Base-by-base conservation (phyloP, 2,797 vertebrate genomes). In the Ficedula albicollis region DNA sequence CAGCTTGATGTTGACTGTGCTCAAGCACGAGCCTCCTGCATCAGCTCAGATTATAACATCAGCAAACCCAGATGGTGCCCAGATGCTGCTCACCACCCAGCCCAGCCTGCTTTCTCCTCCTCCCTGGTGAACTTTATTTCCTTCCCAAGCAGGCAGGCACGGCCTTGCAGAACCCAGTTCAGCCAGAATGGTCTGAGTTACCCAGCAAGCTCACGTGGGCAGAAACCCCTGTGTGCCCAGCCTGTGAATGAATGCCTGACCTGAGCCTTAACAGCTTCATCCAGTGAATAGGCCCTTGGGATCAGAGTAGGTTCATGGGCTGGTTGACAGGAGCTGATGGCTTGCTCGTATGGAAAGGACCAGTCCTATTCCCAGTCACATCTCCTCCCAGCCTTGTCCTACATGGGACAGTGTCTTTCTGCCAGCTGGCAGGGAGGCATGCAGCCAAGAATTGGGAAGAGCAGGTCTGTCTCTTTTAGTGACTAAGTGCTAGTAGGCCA, bases 1-100 rank as follows among this genome's bases (percentile, higher is more conserved):
- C 68, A 77, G 39, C 38, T 59, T 83, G 34, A 30, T 49, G 29
- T 2, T 74, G n/a, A 41, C 72, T 77, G 23, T 56, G 19, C 34
- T 78, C 19, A 81, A 60, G 52, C 0, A 0, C 20, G 20, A 38
- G 39, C 59, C 36, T 78, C 62, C 2, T 1, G 41, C 30, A 78
- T 54, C 60, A 85, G 67, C n/a, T 66, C 27, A 23, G 29, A 38
- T 77, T 48, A 10, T 48, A 88, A 67, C 36, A 73, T 30, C 51
- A 89, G 30, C 46, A 91, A 89, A 79, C 11, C 36, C 55, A 83
- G 67, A 70, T 83, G 75, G 48, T 18, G 38, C 1, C 43, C 68
- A 76, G 72, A 44, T 87, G 56, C 36, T 74, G 18, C 21, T 76
- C 44, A 34, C 17, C 44, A 83, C 32, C 16, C 21, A 79, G 22